A percentile compares a stretch with the other conserved stretches of the same genome.
Conservation (phyloP, 2,797 vertebrate species). For the Hylomyscus alleni region DNA sequence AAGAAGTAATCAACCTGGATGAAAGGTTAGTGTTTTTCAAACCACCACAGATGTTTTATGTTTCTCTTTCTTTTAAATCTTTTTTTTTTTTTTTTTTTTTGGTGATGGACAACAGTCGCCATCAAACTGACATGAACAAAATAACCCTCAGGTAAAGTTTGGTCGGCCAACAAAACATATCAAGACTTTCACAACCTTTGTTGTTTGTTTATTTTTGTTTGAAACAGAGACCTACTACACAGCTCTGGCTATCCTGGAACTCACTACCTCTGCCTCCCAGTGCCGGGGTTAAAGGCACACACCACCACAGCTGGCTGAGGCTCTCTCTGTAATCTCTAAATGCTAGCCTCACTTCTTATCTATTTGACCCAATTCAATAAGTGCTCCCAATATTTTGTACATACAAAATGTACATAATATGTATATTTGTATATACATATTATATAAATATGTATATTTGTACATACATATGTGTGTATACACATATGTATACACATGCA, state of each 20-base stretch:
- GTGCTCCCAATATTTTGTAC: neutral
- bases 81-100: neutral
- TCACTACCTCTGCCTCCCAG: neutral
- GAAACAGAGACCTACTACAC: neutral
- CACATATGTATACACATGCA: too few species aligned
- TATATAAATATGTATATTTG: too few species aligned
- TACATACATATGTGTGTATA: too few species aligned
- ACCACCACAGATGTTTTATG: neutral
- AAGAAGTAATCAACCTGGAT: neutral
- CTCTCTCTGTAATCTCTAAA: neutral
- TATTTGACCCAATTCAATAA: neutral
- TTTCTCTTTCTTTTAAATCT: neutral
- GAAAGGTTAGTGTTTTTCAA: slow-evolving; percentile 8
- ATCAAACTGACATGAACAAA: neutral
- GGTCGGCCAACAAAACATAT: neutral
- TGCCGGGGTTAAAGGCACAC: neutral
- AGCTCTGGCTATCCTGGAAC: neutral
- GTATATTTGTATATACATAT: too few species aligned
- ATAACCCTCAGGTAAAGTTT: neutral
- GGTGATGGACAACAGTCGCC: neutral
- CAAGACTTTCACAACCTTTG: neutral
- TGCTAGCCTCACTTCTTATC: neutral
- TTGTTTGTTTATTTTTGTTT: neutral
- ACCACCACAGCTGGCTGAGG: neutral
- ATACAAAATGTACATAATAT: too few species aligned